These are phyloP conservation scores for Gnathonemus echidnorhynchus DNA, from an alignment of 2,113 vertebrate genomes.

Conservation along the genomic window DNA sequence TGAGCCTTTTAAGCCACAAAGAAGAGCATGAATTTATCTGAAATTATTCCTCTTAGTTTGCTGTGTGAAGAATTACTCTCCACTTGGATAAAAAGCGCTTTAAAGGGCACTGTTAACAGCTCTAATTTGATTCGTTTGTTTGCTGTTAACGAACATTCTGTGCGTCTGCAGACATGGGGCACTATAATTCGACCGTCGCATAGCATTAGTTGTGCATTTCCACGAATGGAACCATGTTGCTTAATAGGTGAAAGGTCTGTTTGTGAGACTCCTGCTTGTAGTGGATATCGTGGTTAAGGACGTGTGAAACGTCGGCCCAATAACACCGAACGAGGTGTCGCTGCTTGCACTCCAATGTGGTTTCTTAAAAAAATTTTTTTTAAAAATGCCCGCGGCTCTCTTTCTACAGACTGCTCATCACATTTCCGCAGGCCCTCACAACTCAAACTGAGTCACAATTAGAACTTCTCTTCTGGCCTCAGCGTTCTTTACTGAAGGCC, in stretches of 20 bases:
- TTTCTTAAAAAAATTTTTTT: neutral
- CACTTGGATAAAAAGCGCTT: neutral
- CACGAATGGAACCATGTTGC: neutral
- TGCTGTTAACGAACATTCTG: neutral
- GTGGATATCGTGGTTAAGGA: neutral
- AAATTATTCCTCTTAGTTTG: neutral
- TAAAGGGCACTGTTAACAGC: neutral
- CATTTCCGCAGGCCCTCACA: neutral
- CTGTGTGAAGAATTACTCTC: neutral
- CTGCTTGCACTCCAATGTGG: neutral
- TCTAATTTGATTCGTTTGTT: neutral
- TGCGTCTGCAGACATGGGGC: neutral
- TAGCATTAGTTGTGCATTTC: neutral
- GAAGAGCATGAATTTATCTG: neutral
- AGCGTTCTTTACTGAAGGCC: neutral
- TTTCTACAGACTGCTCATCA: neutral
- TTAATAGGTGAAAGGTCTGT: neutral
- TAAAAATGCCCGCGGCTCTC: neutral
- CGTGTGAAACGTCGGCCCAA: neutral
- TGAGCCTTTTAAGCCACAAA: neutral
- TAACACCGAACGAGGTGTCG: neutral
- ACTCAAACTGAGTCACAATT: neutral
- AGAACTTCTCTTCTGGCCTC: neutral
- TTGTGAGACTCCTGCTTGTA: neutral
- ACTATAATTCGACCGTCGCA: neutral